Percentiles rank a stretch among this genome's conserved stretches.
phyloP scores from a whole-genome alignment of 2,888 invertebrate species.

The Cheiracanthium punctorium region DNA sequence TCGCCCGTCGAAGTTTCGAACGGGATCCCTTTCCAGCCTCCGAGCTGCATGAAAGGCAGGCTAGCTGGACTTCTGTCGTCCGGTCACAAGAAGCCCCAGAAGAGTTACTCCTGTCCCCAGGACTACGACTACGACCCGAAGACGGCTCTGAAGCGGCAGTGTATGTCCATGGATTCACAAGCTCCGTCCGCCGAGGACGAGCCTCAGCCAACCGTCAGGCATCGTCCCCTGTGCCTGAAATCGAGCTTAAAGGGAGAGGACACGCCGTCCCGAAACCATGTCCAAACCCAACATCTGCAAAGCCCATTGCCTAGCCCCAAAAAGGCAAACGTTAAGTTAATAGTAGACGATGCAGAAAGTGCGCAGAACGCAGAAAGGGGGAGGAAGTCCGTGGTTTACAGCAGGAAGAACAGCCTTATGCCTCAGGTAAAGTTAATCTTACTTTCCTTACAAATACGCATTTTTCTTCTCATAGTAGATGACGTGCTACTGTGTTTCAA shows the following conservation, averaged over 20 bases:
- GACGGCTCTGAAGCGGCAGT: slow-evolving; percentile 30
- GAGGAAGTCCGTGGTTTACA: slow-evolving; percentile 56
- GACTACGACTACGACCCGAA: slow-evolving; percentile 24
- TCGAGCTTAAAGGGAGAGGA: slow-evolving; percentile 62
- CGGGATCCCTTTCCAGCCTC: neutral
- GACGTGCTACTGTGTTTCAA: too few species aligned
- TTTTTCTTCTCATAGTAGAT: too few species aligned
- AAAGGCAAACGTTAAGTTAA: slow-evolving; percentile 53
- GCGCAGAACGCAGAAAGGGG: slow-evolving; percentile 1
- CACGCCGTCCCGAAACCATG: slow-evolving; percentile 41
- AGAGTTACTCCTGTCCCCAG: slow-evolving; percentile 64
- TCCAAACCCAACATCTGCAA: neutral
- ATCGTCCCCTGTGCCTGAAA: slow-evolving; percentile 58
- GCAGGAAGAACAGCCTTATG: slow-evolving; percentile 64
- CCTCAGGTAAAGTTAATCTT: slow-evolving; percentile 50
- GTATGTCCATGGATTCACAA: slow-evolving; percentile 54
- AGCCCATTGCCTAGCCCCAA: slow-evolving; percentile 54
- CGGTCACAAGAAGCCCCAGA: slow-evolving; percentile 30
- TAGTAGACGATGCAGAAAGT: slow-evolving; percentile 44
- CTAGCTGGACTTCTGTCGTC: slow-evolving; percentile 35
- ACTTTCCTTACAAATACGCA: too few species aligned
- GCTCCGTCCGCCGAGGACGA: slow-evolving; percentile 30
- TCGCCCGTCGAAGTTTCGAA: slow-evolving; percentile 24
- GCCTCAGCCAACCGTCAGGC: slow-evolving; percentile 25
- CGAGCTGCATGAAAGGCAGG: slow-evolving; percentile 21